phyloP scores from a whole-genome alignment of 2,113 vertebrate species.

The Paedocypris sp. region DNA sequence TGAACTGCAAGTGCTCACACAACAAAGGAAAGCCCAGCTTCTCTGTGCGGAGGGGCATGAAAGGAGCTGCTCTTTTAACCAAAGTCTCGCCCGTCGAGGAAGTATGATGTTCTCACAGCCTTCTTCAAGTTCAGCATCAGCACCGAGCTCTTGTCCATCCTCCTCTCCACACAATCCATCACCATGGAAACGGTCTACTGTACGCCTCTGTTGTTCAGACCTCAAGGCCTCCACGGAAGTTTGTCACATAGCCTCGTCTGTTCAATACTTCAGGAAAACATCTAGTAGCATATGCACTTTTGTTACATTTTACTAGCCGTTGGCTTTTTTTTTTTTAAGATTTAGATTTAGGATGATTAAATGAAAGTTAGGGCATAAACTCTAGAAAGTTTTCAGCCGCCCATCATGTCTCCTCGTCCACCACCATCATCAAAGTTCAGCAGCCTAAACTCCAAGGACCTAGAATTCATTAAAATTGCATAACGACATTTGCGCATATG shows the following conservation, averaged over 20 bases:
- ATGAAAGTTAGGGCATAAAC: neutral
- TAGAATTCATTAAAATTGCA: slow-evolving; percentile 43
- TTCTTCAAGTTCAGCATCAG: slow-evolving; percentile 23
- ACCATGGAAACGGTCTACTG: slow-evolving; percentile 46
- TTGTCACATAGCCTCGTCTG: slow-evolving; percentile 32
- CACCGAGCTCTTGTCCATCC: slow-evolving; percentile 17
- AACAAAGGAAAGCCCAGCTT: neutral
- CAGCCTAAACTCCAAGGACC: slow-evolving; percentile 3
- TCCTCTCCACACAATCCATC: slow-evolving; percentile 32
- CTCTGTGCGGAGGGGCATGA: neutral
- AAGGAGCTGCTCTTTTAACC: slow-evolving; percentile 6
- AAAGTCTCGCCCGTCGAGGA: neutral
- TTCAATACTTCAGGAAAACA: no score
- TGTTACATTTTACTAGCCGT: no score
- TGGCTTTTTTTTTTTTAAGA: no score
- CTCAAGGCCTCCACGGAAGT: slow-evolving; percentile 27
- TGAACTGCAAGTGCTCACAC: slow-evolving; percentile 2
- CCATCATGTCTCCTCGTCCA: neutral
- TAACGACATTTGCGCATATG: slow-evolving; percentile 48
- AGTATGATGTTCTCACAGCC: slow-evolving; percentile 30
- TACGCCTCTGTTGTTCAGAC: slow-evolving; percentile 30
- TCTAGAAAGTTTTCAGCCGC: neutral
- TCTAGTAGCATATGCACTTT: no score
- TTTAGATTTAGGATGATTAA: no score
- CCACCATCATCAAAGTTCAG: slow-evolving; percentile 8